These are phyloP conservation scores for Excalfactoria chinensis DNA, from an alignment of 2,113 vertebrate genomes.

Conservation along the genomic window DNA sequence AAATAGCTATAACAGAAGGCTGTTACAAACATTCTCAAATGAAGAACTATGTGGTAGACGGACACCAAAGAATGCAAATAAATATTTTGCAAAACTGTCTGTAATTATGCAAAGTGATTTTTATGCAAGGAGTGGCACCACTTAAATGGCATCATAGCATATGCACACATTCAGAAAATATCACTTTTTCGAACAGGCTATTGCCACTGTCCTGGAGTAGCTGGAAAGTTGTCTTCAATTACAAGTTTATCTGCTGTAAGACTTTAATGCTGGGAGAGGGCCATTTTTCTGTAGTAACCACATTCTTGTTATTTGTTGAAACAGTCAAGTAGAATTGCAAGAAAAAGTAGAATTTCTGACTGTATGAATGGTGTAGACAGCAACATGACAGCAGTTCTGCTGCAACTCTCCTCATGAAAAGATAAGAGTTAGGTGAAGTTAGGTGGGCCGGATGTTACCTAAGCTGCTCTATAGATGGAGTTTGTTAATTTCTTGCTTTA, in stretches of 20 bases:
- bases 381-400: not conserved
- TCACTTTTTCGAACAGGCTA: not conserved
- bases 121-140: not conserved
- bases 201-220: not conserved
- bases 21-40: not conserved
- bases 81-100: constrained; percentile 20
- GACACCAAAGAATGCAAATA: not conserved
- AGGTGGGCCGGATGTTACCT: not conserved
- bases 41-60: not conserved
- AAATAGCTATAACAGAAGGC: not conserved
- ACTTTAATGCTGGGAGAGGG: not conserved
- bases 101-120: constrained; percentile 58
- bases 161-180: not conserved
- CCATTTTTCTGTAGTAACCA: not conserved
- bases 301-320: not conserved
- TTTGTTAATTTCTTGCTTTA: not conserved
- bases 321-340: not conserved
- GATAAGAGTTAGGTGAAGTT: not conserved
- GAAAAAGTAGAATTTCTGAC: not conserved
- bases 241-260: not conserved
- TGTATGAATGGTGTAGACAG: not conserved
- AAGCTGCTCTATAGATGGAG: not conserved
- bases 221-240: not conserved
- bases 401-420: not conserved
- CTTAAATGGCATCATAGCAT: not conserved